Percentiles rank a stretch among this genome's conserved stretches.
These are phyloP conservation scores for Polydesmus complanatus DNA, from an alignment of 2,888 invertebrate species.

Conservation along the genomic window DNA sequence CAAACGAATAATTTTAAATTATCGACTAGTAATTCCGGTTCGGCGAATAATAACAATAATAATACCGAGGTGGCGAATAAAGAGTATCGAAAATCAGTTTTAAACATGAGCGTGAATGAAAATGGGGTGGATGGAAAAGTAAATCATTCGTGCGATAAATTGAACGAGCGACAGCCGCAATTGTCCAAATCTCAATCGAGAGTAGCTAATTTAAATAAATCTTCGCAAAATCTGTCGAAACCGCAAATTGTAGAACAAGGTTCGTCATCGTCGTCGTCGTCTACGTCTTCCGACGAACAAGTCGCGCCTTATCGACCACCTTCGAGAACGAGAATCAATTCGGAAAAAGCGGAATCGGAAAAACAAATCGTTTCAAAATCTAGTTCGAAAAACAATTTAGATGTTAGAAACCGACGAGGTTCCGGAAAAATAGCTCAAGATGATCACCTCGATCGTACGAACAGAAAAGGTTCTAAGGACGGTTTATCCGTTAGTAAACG, in stretches of 20 bases:
- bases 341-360: neutral
- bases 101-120: constrained; percentile 2
- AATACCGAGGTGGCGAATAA: constrained; percentile 5
- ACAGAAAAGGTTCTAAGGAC: neutral
- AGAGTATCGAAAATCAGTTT: constrained; percentile 12
- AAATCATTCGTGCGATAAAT: neutral
- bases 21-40: neutral
- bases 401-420: neutral
- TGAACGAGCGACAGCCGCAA: neutral
- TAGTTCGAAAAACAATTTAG: constrained; percentile 4
- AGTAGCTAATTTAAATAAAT: neutral
- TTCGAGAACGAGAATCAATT: neutral
- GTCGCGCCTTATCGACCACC: neutral
- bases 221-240: neutral
- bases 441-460: neutral
- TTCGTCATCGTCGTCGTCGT: neutral
- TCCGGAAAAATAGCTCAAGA: neutral
- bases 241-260: neutral
- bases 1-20: neutral
- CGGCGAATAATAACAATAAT: neutral
- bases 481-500: neutral
- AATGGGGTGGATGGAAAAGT: neutral
- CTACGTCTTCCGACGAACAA: neutral
- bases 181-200: neutral
- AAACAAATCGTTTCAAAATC: neutral